Percentiles rank a stretch among this genome's conserved stretches.
Evolutionary conservation across 2,888 invertebrate genomes (phyloP).

Genomic region (Apotomis betuletana): DNA sequence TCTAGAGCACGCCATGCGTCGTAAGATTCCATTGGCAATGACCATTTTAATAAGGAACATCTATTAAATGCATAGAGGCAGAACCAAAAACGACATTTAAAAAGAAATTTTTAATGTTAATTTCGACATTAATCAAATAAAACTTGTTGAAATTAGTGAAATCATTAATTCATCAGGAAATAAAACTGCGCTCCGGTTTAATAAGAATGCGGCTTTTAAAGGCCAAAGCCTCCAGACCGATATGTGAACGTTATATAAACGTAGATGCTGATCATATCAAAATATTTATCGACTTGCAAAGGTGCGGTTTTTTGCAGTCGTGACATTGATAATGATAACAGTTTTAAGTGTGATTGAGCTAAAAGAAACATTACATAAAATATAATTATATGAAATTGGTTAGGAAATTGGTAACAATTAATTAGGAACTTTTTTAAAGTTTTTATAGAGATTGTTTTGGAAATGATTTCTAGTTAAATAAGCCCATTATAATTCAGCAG

Average conservation of each 20-base stretch:
- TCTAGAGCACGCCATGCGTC: too few relatives aligned
- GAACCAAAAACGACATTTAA: neutral
- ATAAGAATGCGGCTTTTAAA: constrained; percentile 36
- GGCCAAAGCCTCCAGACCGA: constrained; percentile 24
- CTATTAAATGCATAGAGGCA: neutral
- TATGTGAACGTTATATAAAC: constrained; percentile 22
- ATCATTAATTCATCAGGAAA: constrained; percentile 33
- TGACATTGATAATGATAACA: neutral
- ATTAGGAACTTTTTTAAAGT: too few relatives aligned
- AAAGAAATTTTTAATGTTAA: too few relatives aligned
- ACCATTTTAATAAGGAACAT: neutral
- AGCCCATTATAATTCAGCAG: neutral
- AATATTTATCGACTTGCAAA: neutral
- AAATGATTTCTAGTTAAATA: too few relatives aligned
- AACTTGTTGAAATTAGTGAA: constrained; percentile 5
- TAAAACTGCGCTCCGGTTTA: constrained; percentile 15
- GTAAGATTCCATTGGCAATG: constrained; percentile 2
- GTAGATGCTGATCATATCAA: neutral
- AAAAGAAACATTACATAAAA: too few relatives aligned
- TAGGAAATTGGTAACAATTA: too few relatives aligned
- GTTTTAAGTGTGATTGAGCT: too few relatives aligned
- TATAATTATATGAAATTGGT: too few relatives aligned
- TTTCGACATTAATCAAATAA: neutral
- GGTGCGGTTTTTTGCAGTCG: neutral
- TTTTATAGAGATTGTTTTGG: too few relatives aligned